A percentile compares a stretch with the other conserved stretches of the same genome.
These are phyloP conservation scores for Paracentrotus lividus DNA, from an alignment of 53 echinoderm and acorn worm species.

Conservation along the genomic window DNA sequence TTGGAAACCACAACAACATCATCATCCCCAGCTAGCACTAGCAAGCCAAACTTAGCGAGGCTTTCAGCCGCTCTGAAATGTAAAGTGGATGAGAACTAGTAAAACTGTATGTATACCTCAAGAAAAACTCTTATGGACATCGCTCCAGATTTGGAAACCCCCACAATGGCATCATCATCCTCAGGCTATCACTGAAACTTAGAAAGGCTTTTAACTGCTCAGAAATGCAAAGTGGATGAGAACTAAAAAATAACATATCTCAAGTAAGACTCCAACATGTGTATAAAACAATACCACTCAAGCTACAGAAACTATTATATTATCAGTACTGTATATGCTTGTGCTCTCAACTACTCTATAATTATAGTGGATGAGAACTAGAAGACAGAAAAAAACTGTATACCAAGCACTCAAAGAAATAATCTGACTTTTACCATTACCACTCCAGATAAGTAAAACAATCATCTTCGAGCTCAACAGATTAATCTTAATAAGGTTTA, in stretches of 20 bases:
- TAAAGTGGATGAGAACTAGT: background rate
- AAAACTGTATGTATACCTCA: background rate
- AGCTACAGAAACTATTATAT: too few relatives aligned
- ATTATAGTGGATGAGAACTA: too few relatives aligned
- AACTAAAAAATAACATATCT: background rate
- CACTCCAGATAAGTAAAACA: background rate
- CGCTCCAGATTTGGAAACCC: background rate
- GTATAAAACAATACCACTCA: too few relatives aligned
- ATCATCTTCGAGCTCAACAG: background rate
- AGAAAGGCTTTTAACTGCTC: background rate
- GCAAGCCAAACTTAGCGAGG: slow-evolving; percentile 49
- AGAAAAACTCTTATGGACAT: too few relatives aligned
- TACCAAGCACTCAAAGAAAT: too few relatives aligned
- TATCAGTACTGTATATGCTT: too few relatives aligned
- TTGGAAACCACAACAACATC: background rate
- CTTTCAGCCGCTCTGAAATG: slow-evolving; percentile 36
- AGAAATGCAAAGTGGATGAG: background rate
- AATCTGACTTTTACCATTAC: too few relatives aligned
- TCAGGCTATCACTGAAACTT: background rate
- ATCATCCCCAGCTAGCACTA: background rate
- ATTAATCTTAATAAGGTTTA: slow-evolving; percentile 5
- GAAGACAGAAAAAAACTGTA: too few relatives aligned
- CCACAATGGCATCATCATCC: background rate
- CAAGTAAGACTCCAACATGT: too few relatives aligned
- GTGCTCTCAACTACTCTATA: too few relatives aligned